phyloP scores from a whole-genome alignment of 2,113 vertebrate species.

The Eudyptes chrysolophus region DNA sequence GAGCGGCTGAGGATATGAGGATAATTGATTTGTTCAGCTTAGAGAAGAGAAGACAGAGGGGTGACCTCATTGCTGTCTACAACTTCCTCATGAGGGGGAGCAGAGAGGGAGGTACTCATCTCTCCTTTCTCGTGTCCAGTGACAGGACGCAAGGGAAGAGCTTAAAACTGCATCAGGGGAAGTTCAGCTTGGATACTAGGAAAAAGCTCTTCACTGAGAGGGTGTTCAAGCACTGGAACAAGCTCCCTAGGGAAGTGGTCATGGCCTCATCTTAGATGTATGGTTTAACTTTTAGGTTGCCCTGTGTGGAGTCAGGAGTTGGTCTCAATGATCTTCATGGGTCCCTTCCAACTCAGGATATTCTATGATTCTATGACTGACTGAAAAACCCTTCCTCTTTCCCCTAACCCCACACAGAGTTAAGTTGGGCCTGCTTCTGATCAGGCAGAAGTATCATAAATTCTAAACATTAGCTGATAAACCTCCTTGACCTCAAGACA shows the following conservation, averaged over 20 bases:
- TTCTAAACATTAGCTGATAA: neutral
- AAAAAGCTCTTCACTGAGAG: neutral
- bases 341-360: neutral
- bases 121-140: neutral
- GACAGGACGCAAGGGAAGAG: neutral
- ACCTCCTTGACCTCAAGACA: neutral
- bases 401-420: neutral
- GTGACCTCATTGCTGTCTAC: neutral
- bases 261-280: neutral
- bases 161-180: neutral
- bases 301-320: neutral
- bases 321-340: neutral
- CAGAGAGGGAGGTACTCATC: neutral
- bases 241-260: neutral
- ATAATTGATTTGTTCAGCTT: neutral
- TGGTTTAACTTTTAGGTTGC: neutral
- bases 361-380: neutral
- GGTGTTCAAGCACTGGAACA: neutral
- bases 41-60: neutral
- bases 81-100: neutral
- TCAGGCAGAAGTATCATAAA: neutral
- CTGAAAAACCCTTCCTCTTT: neutral
- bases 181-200: neutral
- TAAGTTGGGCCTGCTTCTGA: neutral
- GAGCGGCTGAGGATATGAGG: neutral